Conservation (phyloP, 2,797 vertebrate genomes). For the Ciconia nigra region DNA sequence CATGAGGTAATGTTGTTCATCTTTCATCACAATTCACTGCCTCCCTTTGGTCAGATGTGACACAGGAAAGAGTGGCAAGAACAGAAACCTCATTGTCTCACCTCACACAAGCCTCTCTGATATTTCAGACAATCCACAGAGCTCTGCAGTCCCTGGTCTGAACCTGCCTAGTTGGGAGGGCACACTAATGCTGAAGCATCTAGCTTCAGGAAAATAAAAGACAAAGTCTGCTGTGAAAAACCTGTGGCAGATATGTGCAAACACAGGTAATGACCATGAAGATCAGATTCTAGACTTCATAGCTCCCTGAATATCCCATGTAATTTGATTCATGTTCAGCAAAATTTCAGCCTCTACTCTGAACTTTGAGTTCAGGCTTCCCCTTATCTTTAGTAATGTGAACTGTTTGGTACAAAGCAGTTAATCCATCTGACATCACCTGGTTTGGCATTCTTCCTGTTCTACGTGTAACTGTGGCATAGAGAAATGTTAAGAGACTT, state of each 20-base stretch:
- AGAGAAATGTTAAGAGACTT: background rate
- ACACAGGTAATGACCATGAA: background rate
- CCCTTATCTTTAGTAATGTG: conserved; percentile 20
- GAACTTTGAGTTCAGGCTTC: background rate
- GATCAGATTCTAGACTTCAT: background rate
- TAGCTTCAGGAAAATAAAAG: background rate
- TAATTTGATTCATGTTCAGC: background rate
- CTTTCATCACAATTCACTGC: background rate
- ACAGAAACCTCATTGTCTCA: conserved; percentile 33
- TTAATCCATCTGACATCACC: conserved; percentile 57
- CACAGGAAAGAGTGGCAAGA: background rate
- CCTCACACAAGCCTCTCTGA: background rate
- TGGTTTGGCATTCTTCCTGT: conserved; percentile 33
- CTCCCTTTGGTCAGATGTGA: background rate
- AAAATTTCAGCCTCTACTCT: background rate
- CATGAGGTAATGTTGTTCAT: conserved; percentile 84
- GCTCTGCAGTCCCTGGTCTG: background rate
- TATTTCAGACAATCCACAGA: background rate
- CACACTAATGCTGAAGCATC: background rate
- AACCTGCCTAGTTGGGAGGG: background rate
- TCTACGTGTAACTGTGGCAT: background rate
- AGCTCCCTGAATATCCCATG: background rate
- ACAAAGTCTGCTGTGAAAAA: background rate
- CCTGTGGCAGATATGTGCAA: background rate
- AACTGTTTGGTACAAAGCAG: conserved; percentile 5